Percentiles rank a stretch among this genome's conserved stretches.
Evolutionary conservation across 2,113 vertebrate species (phyloP).

Genomic region (Poicephalus gulielmi): DNA sequence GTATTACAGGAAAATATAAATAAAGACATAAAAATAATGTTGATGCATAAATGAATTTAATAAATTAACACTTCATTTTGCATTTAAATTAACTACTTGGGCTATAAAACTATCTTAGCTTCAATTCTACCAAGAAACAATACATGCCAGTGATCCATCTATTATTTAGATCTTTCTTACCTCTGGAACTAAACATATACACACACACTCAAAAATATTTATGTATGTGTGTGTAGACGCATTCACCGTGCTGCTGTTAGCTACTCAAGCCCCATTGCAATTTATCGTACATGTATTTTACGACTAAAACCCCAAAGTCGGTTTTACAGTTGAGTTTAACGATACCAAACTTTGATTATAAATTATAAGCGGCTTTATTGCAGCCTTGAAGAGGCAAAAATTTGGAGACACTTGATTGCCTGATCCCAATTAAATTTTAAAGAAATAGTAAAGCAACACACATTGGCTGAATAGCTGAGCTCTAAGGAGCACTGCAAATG

Average conservation of each 20-base stretch:
- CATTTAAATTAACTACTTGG: slow-evolving; percentile 35
- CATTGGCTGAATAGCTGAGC: not conserved
- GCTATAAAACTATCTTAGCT: not conserved
- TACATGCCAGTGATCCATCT: not conserved
- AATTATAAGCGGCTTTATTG: slow-evolving; percentile 64
- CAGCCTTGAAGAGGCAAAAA: slow-evolving; percentile 26
- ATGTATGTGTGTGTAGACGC: not conserved
- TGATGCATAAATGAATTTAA: slow-evolving; percentile 44
- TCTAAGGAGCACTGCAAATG: slow-evolving; percentile 25
- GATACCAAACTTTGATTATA: slow-evolving; percentile 73
- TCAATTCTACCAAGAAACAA: not conserved
- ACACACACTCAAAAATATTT: not conserved
- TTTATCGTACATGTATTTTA: slow-evolving; percentile 65
- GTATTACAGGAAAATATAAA: slow-evolving; percentile 51
- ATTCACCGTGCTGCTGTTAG: not conserved
- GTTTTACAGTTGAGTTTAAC: slow-evolving; percentile 71
- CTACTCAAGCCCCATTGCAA: not conserved
- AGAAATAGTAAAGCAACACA: slow-evolving; percentile 59
- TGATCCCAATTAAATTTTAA: slow-evolving; percentile 71
- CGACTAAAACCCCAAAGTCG: slow-evolving; percentile 50
- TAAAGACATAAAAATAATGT: slow-evolving; percentile 41
- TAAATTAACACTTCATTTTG: slow-evolving; percentile 68
- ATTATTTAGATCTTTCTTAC: slow-evolving; percentile 37
- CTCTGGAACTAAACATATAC: not conserved
- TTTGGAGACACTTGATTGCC: slow-evolving; percentile 12